Conservation (phyloP, 2,888 invertebrate species). For the Opisthograptis luteolata region DNA sequence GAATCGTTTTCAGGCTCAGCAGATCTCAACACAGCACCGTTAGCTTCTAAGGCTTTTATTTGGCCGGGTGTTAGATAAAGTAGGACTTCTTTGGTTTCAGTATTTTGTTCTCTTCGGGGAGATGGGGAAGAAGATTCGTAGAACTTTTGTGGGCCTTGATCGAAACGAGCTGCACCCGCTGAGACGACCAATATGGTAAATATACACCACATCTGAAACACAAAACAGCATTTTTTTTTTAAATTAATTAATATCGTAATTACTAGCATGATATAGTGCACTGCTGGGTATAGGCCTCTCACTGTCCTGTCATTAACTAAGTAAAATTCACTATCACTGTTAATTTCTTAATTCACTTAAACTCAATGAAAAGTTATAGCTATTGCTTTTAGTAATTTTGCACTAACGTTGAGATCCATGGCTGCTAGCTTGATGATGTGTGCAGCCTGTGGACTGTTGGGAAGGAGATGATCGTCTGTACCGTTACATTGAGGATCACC, state of each 20-base stretch:
- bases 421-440: slow-evolving; percentile 43
- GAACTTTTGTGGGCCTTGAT: slow-evolving; percentile 55
- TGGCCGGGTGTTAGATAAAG: slow-evolving; percentile 68
- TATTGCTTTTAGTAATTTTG: slow-evolving; percentile 5
- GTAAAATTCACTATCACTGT: not conserved
- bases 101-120: slow-evolving; percentile 34
- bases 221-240: too few species aligned
- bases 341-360: not conserved
- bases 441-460: slow-evolving; percentile 47
- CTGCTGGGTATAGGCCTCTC: too few species aligned
- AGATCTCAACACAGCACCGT: slow-evolving; percentile 48
- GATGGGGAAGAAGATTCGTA: slow-evolving; percentile 38
- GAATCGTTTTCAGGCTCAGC: slow-evolving; percentile 33
- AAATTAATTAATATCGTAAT: too few species aligned
- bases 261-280: too few species aligned
- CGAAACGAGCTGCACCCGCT: slow-evolving; percentile 46
- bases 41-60: slow-evolving; percentile 59
- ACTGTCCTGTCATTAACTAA: too few species aligned
- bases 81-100: slow-evolving; percentile 61
- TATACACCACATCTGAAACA: slow-evolving; percentile 56
- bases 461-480: slow-evolving; percentile 52
- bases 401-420: slow-evolving; percentile 59
- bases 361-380: slow-evolving; percentile 1
- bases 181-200: slow-evolving; percentile 45
- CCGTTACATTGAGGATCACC: slow-evolving; percentile 47